Evolutionary conservation across 2,888 invertebrate species (phyloP).

Genomic region (Tridacna crocea): DNA sequence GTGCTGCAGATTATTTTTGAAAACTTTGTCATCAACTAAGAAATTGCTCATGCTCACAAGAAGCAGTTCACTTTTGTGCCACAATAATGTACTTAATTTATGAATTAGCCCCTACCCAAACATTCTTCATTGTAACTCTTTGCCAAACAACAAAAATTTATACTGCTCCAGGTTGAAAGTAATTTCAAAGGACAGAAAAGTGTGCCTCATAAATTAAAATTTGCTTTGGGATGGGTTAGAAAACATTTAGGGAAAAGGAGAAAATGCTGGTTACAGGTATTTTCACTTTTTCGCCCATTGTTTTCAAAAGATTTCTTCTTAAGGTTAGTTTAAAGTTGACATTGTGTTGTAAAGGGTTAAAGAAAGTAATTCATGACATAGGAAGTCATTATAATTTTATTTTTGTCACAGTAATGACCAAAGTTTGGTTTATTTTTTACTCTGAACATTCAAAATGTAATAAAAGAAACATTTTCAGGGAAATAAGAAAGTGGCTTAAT

Average conservation of each 20-base stretch:
- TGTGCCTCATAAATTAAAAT: neutral
- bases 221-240: neutral
- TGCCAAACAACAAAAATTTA: neutral
- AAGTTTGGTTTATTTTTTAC: too few relatives aligned
- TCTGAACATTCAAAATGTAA: too few relatives aligned
- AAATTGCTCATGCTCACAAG: too few relatives aligned
- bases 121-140: neutral
- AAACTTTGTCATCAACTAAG: too few relatives aligned
- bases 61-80: neutral
- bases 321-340: neutral
- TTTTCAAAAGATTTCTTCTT: neutral
- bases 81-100: neutral
- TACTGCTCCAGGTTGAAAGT: neutral
- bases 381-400: too few relatives aligned
- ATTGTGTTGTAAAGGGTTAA: too few relatives aligned
- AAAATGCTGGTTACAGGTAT: neutral
- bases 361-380: too few relatives aligned
- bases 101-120: neutral
- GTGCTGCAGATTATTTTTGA: too few relatives aligned
- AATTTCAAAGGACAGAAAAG: neutral
- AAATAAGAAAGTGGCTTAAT: too few relatives aligned
- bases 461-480: too few relatives aligned
- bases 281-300: neutral
- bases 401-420: too few relatives aligned
- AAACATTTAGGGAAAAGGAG: too few relatives aligned